Conservation (phyloP, 2,113 vertebrate species). For the Mesoclemmys tuberculata region DNA sequence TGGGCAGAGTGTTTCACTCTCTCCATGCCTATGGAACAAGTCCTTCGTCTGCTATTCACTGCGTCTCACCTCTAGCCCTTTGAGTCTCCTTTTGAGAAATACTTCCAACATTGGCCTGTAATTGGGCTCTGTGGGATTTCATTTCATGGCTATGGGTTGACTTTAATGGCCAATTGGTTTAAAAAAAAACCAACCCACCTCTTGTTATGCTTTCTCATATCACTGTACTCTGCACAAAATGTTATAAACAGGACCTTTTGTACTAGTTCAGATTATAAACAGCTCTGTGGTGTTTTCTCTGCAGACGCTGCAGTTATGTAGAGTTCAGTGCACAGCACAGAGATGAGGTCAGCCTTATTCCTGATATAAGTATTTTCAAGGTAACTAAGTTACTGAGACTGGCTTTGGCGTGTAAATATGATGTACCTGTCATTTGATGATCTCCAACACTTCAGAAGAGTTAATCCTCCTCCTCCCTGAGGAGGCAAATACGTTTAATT, state of each 20-base stretch:
- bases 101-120: background rate
- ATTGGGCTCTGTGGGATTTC: background rate
- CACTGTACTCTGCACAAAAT: too few species aligned
- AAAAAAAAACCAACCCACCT: background rate
- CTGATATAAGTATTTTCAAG: too few species aligned
- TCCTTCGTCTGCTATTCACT: background rate
- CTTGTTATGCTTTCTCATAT: background rate
- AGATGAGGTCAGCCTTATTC: background rate
- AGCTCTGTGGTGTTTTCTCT: background rate
- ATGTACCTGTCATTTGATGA: background rate
- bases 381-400: background rate
- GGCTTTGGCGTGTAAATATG: background rate
- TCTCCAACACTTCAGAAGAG: background rate
- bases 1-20: background rate
- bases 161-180: background rate
- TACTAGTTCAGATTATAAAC: background rate
- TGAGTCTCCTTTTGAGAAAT: background rate
- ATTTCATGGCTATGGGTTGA: background rate
- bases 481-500: background rate
- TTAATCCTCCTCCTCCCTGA: background rate
- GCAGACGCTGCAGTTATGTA: background rate
- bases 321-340: background rate
- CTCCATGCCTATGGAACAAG: background rate
- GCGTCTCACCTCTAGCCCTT: background rate
- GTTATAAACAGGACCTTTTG: background rate